These are phyloP conservation scores for Calameuta idolon DNA, from an alignment of 2,888 invertebrate species.

Conservation along the genomic window DNA sequence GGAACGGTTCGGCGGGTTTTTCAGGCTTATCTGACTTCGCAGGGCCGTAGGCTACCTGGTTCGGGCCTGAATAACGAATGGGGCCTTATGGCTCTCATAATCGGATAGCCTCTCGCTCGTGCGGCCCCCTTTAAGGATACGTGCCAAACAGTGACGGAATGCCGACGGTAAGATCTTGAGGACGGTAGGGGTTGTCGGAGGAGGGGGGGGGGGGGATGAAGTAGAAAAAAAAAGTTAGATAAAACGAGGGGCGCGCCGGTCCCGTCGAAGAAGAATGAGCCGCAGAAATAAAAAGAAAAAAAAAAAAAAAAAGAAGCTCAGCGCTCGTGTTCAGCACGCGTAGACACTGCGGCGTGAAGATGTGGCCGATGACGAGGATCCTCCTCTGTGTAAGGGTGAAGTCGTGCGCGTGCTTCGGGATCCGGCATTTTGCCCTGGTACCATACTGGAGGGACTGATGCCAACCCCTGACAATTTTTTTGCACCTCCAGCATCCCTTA, in stretches of 20 bases:
- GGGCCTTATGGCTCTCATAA: constrained; percentile 16
- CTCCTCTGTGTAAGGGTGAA: not conserved
- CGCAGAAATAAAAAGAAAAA: not conserved
- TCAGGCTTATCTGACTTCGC: not conserved
- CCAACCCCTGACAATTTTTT: not conserved
- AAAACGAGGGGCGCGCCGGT: constrained; percentile 37
- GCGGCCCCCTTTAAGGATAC: constrained; percentile 18
- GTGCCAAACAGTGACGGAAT: constrained; percentile 24
- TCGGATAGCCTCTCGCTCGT: constrained; percentile 19
- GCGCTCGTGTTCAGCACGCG: constrained; percentile 55
- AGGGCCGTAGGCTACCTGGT: constrained; percentile 19
- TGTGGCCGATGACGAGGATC: constrained; percentile 4
- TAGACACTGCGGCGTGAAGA: constrained; percentile 18
- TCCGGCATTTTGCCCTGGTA: not conserved
- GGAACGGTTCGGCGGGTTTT: not conserved
- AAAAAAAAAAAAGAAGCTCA: constrained; percentile 29
- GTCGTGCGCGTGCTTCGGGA: not conserved
- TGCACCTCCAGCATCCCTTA: not conserved
- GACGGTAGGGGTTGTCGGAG: not conserved
- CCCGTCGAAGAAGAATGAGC: constrained; percentile 16
- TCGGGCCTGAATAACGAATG: constrained; percentile 12
- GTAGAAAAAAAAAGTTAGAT: constrained; percentile 37
- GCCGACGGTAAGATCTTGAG: constrained; percentile 9
- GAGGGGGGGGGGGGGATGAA: not conserved
- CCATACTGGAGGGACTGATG: not conserved